Evolutionary conservation across 64 coral and sea anemone genomes (phyloP).

Genomic region (Montipora efflorescens): DNA sequence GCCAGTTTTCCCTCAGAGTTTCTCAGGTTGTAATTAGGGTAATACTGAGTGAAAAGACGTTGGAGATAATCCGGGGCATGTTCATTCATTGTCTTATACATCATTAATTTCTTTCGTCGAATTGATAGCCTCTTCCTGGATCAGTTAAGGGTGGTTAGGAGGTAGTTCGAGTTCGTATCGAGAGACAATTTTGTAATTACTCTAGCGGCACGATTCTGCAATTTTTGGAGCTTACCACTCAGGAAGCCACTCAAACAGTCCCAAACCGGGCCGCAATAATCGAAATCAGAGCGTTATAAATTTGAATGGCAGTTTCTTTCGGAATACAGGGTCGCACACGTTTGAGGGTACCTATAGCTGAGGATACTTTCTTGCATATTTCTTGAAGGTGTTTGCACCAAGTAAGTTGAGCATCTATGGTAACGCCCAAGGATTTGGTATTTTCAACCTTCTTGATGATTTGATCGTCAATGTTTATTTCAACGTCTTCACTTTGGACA

Average conservation of each 20-base stretch:
- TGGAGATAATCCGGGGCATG: conserved; percentile 34
- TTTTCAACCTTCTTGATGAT: too few species aligned
- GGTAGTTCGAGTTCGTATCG: conserved; percentile 13
- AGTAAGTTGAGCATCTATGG: too few species aligned
- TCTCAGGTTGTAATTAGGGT: conserved; percentile 28
- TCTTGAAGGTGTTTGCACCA: too few species aligned
- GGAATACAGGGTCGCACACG: too few species aligned
- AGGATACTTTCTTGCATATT: too few species aligned
- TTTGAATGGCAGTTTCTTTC: too few species aligned
- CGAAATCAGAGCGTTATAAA: too few species aligned
- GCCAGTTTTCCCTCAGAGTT: conserved; percentile 26
- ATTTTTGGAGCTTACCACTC: conserved; percentile 50
- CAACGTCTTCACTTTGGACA: too few species aligned
- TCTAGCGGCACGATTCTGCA: conserved; percentile 47
- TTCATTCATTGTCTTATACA: conserved; percentile 52
- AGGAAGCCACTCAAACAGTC: conserved; percentile 4
- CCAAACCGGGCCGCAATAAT: conserved; percentile 28
- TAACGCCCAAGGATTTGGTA: too few species aligned
- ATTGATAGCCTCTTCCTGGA: conserved; percentile 5
- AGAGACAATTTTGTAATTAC: conserved; percentile 25
- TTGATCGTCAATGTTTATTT: too few species aligned
- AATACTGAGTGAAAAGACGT: neutral
- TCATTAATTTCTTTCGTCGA: conserved; percentile 34
- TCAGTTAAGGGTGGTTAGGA: conserved; percentile 36
- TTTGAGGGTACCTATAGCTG: too few species aligned